phyloP scores from a whole-genome alignment of 1,140 invertebrate species.

The Ceratina calcarata region DNA sequence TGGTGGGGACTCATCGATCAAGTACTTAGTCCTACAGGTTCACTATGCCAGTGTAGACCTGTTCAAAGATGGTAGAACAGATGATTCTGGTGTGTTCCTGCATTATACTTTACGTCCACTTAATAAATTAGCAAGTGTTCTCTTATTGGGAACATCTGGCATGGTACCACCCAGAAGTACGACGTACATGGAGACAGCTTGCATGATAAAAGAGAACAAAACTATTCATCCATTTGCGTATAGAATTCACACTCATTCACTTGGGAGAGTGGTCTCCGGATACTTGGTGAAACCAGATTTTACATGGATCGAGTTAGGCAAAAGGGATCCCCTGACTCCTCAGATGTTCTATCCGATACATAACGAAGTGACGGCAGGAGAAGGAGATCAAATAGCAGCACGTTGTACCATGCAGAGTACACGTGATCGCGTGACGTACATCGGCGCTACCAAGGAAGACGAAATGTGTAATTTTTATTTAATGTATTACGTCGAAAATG shows the following conservation, averaged over 20 bases:
- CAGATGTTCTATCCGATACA: constrained; percentile 97
- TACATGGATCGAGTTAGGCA: constrained; percentile 92
- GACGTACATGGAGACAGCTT: constrained; percentile 94
- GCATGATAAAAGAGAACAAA: constrained; percentile 89
- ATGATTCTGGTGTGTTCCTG: constrained; percentile 91
- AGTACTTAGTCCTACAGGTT: constrained; percentile 94
- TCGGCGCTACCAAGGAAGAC: constrained; percentile 94
- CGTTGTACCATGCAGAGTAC: constrained; percentile 94
- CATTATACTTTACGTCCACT: constrained; percentile 87
- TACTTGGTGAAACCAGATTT: constrained; percentile 87
- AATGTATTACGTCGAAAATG: constrained; percentile 97
- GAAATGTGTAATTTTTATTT: constrained; percentile 99
- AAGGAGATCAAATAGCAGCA: constrained; percentile 91
- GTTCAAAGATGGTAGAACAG: constrained; percentile 88
- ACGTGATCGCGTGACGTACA: constrained; percentile 83
- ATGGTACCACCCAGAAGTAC: constrained; percentile 85
- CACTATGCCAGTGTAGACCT: constrained; percentile 91
- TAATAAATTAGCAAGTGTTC: constrained; percentile 91
- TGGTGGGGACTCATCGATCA: constrained; percentile 86
- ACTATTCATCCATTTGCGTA: constrained; percentile 96
- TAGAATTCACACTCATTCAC: constrained; percentile 94
- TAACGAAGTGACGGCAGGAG: constrained; percentile 82
- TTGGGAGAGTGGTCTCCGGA: constrained; percentile 93
- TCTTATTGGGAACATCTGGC: constrained; percentile 92
- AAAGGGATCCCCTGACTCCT: constrained; percentile 94